Evolutionary conservation across 2,888 invertebrate genomes (phyloP), one percentile per base, ranked within the genome.

Genomic region (Platerodrilus igneus): DNA sequence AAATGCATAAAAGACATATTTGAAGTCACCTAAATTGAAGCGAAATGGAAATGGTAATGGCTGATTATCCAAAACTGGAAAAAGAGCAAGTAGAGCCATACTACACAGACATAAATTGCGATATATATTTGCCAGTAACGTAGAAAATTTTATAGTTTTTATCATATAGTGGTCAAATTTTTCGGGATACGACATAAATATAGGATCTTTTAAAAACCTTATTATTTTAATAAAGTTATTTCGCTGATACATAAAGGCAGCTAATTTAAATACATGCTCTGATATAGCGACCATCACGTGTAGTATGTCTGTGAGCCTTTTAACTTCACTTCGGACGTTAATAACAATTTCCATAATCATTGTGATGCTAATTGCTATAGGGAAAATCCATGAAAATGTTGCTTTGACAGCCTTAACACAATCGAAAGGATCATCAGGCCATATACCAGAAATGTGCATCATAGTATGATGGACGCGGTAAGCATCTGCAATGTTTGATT

Each of bases 21-120:
- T 29, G 7, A 35, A 47, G 6, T 20, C 16, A 8, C 42, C 40
- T 17, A 47, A 6, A 9, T 49, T 36, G 30, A 33, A 47, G n/a
- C 44, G 37, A 37, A 49, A 41, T n/a, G 49, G 47, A 37, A 49
- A 40, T 1, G 49, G 46, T 9, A 40, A 29, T 4, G 34, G 33
- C 21, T 36, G 32, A 2, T 38, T 26, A n/a, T 41, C 41, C 8
- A 41, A 3, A 18, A 45, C 14, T 3, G 47, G 47, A 22, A 35
- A 41, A 22, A 39, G 21, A 1, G 19, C 9, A 23, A 31, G 38
- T 6, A 47, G 10, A n/a, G 29, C 4, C 4, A 45, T 14, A 7
- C 37, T 35, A 26, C 15, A 16, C 9, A 32, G n/a, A 6, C 25
- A 13, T 4, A 36, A 17, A 17, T 35, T 30, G 26, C 35, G 22